Evolutionary conservation across 2,888 invertebrate genomes (phyloP).

Genomic region (Tetheella fluctuosa): DNA sequence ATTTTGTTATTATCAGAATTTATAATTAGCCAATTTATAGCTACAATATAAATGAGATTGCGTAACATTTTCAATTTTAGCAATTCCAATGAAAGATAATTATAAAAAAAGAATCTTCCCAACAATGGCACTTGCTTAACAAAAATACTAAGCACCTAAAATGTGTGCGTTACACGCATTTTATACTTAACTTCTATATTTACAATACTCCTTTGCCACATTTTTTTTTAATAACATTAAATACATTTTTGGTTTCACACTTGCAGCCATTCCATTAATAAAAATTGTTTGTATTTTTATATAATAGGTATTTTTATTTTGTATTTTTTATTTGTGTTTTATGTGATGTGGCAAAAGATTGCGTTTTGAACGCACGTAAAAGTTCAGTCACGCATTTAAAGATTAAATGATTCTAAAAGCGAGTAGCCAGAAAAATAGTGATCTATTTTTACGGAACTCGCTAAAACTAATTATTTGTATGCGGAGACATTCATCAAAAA

Average conservation of each 20-base stretch:
- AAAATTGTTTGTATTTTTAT: slow-evolving; percentile 41
- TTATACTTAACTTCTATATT: slow-evolving; percentile 54
- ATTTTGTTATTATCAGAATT: slow-evolving; percentile 13
- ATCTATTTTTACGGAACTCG: neutral
- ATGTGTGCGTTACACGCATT: slow-evolving; percentile 66
- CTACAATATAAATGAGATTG: slow-evolving; percentile 48
- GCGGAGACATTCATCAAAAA: slow-evolving; percentile 4
- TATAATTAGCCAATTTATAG: slow-evolving; percentile 33
- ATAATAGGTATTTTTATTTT: slow-evolving; percentile 32
- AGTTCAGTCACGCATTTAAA: slow-evolving; percentile 62
- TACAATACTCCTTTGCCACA: slow-evolving; percentile 62
- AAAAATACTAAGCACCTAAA: slow-evolving; percentile 56
- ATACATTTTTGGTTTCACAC: slow-evolving; percentile 43
- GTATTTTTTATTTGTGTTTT: slow-evolving; percentile 38
- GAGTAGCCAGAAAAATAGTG: neutral
- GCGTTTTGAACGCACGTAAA: slow-evolving; percentile 70
- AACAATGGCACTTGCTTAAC: slow-evolving; percentile 67
- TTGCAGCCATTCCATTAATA: slow-evolving; percentile 57
- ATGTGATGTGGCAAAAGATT: slow-evolving; percentile 52
- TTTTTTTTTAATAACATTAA: slow-evolving; percentile 37
- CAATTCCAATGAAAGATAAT: slow-evolving; percentile 61
- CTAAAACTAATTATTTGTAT: slow-evolving; percentile 8
- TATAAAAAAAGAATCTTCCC: slow-evolving; percentile 52
- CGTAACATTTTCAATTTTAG: slow-evolving; percentile 45
- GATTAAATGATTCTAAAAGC: slow-evolving; percentile 23